phyloP scores from a whole-genome alignment of 2,113 vertebrate genomes.

The Cettia cetti region DNA sequence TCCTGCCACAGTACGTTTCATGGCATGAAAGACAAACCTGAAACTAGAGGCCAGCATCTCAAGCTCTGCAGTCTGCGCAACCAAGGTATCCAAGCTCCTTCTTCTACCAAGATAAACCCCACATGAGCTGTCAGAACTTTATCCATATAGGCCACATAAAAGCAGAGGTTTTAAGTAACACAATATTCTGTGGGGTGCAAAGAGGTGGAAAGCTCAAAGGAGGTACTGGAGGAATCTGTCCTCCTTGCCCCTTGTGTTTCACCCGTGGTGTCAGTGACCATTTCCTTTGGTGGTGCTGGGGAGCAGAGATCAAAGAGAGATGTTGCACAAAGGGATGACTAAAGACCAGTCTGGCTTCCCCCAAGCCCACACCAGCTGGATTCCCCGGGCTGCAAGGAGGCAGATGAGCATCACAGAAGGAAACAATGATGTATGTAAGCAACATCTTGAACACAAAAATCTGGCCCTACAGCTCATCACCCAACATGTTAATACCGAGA shows the following conservation, averaged over 20 bases:
- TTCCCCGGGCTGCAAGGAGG: background rate
- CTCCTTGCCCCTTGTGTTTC: background rate
- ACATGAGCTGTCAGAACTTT: accelerated
- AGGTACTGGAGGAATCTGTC: background rate
- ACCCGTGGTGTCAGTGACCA: background rate
- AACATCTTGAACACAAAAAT: background rate
- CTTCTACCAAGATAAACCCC: background rate
- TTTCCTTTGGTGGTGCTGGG: background rate
- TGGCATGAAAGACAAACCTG: background rate
- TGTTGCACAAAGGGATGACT: background rate
- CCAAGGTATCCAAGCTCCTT: background rate
- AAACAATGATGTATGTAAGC: background rate
- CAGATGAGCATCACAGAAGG: background rate
- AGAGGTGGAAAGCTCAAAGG: background rate
- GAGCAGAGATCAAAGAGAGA: background rate
- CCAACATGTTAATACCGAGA: background rate
- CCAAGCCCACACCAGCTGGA: background rate
- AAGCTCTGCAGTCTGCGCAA: background rate
- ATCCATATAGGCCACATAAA: background rate
- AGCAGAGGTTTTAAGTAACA: background rate
- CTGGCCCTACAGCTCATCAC: background rate
- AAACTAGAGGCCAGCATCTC: background rate
- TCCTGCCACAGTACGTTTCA: background rate
- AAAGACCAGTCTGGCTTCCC: background rate
- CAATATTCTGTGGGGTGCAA: background rate